A percentile compares a stretch with the other conserved stretches of the same genome.
Evolutionary conservation across 2,113 vertebrate species (phyloP).

Genomic region (Meriones unguiculatus): DNA sequence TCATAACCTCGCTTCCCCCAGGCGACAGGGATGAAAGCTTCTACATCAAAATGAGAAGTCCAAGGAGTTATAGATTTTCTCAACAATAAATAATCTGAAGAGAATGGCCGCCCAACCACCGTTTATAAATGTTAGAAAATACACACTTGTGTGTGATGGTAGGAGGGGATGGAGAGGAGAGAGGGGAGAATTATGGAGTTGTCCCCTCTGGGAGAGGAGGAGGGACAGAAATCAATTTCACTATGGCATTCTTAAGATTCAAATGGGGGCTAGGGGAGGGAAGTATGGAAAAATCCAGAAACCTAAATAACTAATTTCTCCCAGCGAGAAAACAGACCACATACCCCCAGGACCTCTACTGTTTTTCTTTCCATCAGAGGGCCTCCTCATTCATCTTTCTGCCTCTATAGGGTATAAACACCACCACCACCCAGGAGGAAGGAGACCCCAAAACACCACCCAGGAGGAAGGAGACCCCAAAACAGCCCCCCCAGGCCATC

Average conservation of each 20-base stretch:
- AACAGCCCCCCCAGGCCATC: fast-evolving
- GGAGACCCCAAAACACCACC: neutral
- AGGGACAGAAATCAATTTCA: conserved; percentile 76
- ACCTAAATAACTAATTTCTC: conserved; percentile 61
- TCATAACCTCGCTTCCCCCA: conserved; percentile 80
- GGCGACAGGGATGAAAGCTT: conserved; percentile 80
- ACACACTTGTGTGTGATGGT: conserved; percentile 68
- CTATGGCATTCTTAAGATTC: conserved; percentile 72
- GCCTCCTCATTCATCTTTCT: neutral
- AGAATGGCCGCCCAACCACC: conserved; percentile 77
- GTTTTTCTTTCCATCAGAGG: conserved; percentile 37
- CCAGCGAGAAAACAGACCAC: conserved; percentile 19
- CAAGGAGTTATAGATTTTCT: conserved; percentile 84
- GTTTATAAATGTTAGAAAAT: conserved; percentile 83
- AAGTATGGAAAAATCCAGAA: conserved; percentile 58
- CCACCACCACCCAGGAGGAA: neutral
- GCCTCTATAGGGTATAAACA: neutral
- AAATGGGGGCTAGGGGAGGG: conserved; percentile 26
- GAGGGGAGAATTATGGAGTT: conserved; percentile 72
- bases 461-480: neutral
- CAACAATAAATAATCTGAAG: conserved; percentile 84
- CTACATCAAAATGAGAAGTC: conserved; percentile 83
- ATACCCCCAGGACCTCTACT: neutral
- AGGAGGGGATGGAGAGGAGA: neutral
- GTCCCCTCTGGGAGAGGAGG: conserved; percentile 75